Evolutionary conservation across 2,113 vertebrate genomes (phyloP), one percentile per base, ranked within the genome.

Genomic region (Pteropus alecto): DNA sequence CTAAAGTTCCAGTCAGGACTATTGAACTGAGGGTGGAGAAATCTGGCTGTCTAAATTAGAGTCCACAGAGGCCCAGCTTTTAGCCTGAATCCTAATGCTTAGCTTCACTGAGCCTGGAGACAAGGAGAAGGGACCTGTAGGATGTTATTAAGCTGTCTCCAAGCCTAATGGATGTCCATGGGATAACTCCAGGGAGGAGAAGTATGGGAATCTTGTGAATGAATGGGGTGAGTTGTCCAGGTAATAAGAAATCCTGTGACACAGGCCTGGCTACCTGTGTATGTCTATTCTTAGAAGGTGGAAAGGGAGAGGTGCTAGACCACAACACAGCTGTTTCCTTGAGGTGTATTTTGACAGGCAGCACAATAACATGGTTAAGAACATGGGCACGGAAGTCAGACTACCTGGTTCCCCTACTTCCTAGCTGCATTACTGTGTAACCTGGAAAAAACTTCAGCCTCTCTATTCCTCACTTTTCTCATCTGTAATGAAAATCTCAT

Each of bases 401-500:
- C 28, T 63, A 28, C 8, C 21, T 79, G 33, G 61, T 71, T 95
- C 19, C 41, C 70, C 70, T 61, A 43, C 38, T 92, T 86, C 73
- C 33, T 43, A 70, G 60, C 35, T 87, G 22, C 61, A 46, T 93
- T 71, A 79, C 33, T 87, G 18, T 56, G 33, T 61, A 70, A 76
- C 15, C 58, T 81, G 63, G 51, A 65, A 74, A 74, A 88, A 43
- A 11, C 30, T 54, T 76, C 48, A 79, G 38, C 43, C 28, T 91
- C 71, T 65, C 33, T 54, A 35, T 81, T 94, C 58, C n/a, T 94
- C 30, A 82, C 19, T 86, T 73, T 95, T 71, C n/a, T 94, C 38
- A 90, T 46, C n/a, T 77, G 41, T 58, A 84, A 83, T 41, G 90
- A 54, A 97, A 76, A 88, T 70, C 51, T 84, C 61, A 70, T 48